Base-by-base conservation (phyloP, 2,888 invertebrate species). In the Xestia xanthographa region DNA sequence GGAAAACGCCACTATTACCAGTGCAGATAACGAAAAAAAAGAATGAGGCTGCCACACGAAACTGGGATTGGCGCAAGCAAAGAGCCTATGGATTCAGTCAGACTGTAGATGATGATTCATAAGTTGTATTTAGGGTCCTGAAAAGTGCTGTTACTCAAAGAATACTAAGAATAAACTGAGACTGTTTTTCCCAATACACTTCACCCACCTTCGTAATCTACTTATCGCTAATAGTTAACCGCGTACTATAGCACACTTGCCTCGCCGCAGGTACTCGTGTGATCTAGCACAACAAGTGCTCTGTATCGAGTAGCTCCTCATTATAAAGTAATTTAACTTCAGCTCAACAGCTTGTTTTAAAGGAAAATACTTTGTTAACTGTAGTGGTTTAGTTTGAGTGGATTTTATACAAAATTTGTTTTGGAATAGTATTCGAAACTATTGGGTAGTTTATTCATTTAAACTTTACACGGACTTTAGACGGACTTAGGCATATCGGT, bases 311-410 rank as follows among this genome's bases (percentile, higher is more conserved):
- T 2, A 12, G 14, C 60, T 69, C 82, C 82, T 63, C 65, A 74
- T 74, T 74, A 71, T 48, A 41, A 53, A 78, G 56, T 71, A 58
- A 74, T 78, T 62, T 65, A 79, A 78, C 79, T 82, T 83, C 20
- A 60, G 53, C 68, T 5, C 26, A 17, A 50, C 72, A 34, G 38
- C 58, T 82, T 66, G 70, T 53, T 68, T 67, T 26, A 45, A 14
- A 14, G 22, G 53, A 29, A 60, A 65, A 38, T 56, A 78, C 79
- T 68, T 67, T 53, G 45, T 68, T 22, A 68, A 60, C n/a, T 41
- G 26, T 41, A 9, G 11, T 20, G 50, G 26, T 53, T 62, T 62
- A 43, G 26, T 68, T 45, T 62, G 6, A 34, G n/a, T 62, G 8
- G 38, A 12, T 63, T 62, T 67, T 34, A 5, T 29, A 66, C 77